Evolutionary conservation across 1,140 invertebrate genomes (phyloP).

Genomic region (Platyscapa corneri): DNA sequence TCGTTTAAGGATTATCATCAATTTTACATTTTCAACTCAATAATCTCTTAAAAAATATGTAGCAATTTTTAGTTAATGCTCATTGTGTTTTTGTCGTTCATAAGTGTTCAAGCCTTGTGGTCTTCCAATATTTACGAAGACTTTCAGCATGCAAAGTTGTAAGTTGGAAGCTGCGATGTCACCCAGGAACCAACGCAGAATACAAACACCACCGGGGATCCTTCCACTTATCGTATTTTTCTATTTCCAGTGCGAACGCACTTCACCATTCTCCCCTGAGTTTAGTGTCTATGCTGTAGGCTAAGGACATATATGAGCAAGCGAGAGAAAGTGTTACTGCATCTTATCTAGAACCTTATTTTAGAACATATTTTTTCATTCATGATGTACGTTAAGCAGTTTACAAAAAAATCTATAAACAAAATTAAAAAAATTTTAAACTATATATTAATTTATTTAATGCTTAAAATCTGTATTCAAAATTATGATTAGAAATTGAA

Average conservation of each 20-base stretch:
- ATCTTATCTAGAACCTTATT: not conserved
- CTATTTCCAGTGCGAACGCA: slow-evolving; percentile 6
- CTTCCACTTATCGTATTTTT: not conserved
- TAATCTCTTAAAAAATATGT: not conserved
- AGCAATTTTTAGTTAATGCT: not conserved
- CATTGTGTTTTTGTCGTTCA: not conserved
- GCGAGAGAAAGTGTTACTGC: not conserved
- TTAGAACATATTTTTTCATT: no score
- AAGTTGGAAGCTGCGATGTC: no score
- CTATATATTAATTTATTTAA: no score
- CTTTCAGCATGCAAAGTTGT: not conserved
- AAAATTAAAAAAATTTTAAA: no score
- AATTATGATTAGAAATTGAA: no score
- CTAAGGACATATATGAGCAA: no score
- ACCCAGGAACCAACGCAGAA: no score
- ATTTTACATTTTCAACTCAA: not conserved
- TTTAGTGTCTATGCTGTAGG: no score
- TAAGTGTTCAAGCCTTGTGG: not conserved
- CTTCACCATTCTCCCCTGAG: not conserved
- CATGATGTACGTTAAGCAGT: no score
- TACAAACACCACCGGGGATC: not conserved
- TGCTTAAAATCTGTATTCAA: no score
- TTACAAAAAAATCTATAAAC: no score
- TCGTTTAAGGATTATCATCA: not conserved
- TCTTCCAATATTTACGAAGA: not conserved